phyloP scores from a whole-genome alignment of 2,888 invertebrate genomes.

The Dyspetes luteomarginatus region DNA sequence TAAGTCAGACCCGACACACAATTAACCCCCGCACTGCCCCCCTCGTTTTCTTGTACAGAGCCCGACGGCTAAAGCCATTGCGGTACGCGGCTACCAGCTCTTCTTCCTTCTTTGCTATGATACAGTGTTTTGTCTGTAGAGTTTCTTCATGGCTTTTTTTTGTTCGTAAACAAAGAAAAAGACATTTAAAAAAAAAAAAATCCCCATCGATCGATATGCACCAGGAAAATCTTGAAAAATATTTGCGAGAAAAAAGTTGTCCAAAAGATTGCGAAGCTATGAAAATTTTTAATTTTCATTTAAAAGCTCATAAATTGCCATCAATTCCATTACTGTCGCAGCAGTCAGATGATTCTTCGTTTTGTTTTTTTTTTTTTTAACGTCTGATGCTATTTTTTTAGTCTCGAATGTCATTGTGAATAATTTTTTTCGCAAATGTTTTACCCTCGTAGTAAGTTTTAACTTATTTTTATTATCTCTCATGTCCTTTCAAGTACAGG shows the following conservation, averaged over 20 bases:
- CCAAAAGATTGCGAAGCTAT: too few relatives aligned
- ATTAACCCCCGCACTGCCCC: slow-evolving; percentile 73
- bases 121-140: slow-evolving; percentile 1
- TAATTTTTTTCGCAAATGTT: not conserved
- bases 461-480: not conserved
- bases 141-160: not conserved
- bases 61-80: slow-evolving; percentile 34
- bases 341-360: too few relatives aligned
- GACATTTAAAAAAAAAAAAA: too few relatives aligned
- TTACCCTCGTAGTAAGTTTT: not conserved
- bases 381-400: too few relatives aligned
- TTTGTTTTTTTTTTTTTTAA: too few relatives aligned
- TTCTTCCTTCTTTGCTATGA: slow-evolving; percentile 31
- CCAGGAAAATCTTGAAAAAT: too few relatives aligned
- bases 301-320: too few relatives aligned
- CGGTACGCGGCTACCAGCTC: slow-evolving; percentile 29
- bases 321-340: too few relatives aligned
- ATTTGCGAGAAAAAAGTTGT: too few relatives aligned
- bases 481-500: not conserved
- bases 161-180: too few relatives aligned
- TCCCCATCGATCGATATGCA: too few relatives aligned
- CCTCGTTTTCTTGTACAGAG: not conserved
- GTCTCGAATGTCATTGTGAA: not conserved
- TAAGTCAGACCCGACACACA: slow-evolving; percentile 81
- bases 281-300: too few relatives aligned